These are phyloP conservation scores for Morelia viridis DNA, from an alignment of 2,797 vertebrate genomes.

Conservation along the genomic window DNA sequence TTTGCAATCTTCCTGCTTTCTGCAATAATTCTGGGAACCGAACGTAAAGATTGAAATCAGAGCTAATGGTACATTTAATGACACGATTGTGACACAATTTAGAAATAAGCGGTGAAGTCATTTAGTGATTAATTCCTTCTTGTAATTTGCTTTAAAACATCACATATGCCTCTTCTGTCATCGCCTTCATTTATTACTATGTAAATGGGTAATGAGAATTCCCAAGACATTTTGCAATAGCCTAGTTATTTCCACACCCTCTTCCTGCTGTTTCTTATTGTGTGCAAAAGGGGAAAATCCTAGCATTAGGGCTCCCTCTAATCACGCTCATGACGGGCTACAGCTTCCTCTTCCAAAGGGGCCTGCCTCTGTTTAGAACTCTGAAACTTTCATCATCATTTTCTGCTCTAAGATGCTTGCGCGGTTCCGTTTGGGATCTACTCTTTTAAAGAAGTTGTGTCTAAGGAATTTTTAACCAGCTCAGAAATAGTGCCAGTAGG, in stretches of 20 bases:
- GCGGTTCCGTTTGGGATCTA: background rate
- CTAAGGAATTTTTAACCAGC: background rate
- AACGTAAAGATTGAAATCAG: background rate
- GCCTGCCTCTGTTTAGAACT: background rate
- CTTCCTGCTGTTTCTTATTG: background rate
- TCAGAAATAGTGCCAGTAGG: background rate
- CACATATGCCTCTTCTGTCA: constrained; percentile 14
- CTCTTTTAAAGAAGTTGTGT: background rate
- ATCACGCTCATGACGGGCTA: background rate
- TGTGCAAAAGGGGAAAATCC: constrained; percentile 31
- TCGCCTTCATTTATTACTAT: background rate
- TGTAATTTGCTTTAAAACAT: background rate
- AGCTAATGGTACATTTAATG: background rate
- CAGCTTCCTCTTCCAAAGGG: background rate
- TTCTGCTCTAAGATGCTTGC: background rate
- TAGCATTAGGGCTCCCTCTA: background rate
- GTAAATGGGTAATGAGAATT: constrained; percentile 23
- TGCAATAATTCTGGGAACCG: constrained; percentile 11
- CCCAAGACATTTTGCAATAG: constrained; percentile 15
- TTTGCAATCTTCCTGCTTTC: constrained; percentile 29
- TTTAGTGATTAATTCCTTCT: background rate
- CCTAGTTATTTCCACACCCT: background rate
- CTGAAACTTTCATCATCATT: constrained; percentile 26
- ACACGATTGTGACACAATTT: constrained; percentile 2
- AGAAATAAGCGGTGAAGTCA: constrained; percentile 19